Evolutionary conservation across 2,113 vertebrate species (phyloP).

Genomic region (Trematomus loennbergii): DNA sequence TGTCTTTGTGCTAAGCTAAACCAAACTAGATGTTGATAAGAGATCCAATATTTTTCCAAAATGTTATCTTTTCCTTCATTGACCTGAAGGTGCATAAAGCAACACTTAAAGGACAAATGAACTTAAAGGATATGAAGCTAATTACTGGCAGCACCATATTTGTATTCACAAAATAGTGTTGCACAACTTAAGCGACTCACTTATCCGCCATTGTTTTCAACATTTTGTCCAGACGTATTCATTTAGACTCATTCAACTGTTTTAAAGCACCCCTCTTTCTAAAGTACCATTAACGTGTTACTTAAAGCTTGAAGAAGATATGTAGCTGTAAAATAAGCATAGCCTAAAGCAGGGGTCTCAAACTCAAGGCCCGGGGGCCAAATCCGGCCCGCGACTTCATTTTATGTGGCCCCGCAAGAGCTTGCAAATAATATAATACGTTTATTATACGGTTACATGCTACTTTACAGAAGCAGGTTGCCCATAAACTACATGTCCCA

Average conservation of each 20-base stretch:
- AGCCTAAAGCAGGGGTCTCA: not conserved
- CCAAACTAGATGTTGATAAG: not conserved
- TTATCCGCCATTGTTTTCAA: constrained; percentile 1
- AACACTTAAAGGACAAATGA: not conserved
- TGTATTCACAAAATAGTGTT: not conserved
- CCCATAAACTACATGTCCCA: too few relatives aligned
- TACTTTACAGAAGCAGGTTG: too few relatives aligned
- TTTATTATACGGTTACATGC: too few relatives aligned
- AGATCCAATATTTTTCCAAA: too few relatives aligned
- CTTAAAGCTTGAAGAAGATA: constrained; percentile 30
- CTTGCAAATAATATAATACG: too few relatives aligned
- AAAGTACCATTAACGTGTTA: not conserved
- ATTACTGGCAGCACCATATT: not conserved
- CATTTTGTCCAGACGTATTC: constrained; percentile 12
- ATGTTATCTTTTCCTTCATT: too few relatives aligned
- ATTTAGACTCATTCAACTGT: not conserved
- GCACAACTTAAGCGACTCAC: constrained; percentile 6
- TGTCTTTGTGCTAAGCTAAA: not conserved
- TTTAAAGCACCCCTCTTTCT: too few relatives aligned
- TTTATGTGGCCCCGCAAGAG: too few relatives aligned
- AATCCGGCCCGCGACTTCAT: too few relatives aligned
- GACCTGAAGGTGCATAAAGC: not conserved
- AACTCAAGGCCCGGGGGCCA: too few relatives aligned
- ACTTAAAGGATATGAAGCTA: not conserved
- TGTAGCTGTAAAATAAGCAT: constrained; percentile 35